Percentiles rank a stretch among this genome's conserved stretches.
Evolutionary conservation across 2,113 vertebrate genomes (phyloP).

Genomic region (Notarius lentiginosus): DNA sequence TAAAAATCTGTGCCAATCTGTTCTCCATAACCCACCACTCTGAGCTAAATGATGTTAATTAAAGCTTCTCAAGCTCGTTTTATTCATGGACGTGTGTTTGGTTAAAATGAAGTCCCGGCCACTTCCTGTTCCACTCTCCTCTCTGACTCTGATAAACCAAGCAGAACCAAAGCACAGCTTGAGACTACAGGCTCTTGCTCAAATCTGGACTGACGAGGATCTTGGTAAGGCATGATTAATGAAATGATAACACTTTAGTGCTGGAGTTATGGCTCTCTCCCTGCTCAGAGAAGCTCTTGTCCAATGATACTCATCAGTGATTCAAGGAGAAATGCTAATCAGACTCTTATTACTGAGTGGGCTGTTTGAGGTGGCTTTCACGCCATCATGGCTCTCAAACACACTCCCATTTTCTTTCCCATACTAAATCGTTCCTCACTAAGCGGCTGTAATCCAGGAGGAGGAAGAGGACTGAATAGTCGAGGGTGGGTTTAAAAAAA

Average conservation of each 20-base stretch:
- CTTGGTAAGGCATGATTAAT: conserved; percentile 34
- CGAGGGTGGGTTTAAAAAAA: background rate
- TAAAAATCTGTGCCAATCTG: background rate
- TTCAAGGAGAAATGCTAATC: conserved; percentile 48
- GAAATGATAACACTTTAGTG: conserved; percentile 40
- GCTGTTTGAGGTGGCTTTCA: conserved; percentile 23
- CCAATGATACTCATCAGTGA: conserved; percentile 1
- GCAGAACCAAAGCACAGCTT: background rate
- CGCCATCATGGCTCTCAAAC: conserved; percentile 1
- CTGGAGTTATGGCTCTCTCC: conserved; percentile 14
- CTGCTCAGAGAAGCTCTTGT: background rate
- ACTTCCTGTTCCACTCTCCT: background rate
- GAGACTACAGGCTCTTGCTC: background rate
- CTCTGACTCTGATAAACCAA: background rate
- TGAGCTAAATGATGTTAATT: background rate
- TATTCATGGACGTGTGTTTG: background rate
- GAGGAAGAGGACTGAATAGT: conserved; percentile 10
- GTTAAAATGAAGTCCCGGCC: background rate
- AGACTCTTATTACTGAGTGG: conserved; percentile 31
- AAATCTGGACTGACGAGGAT: background rate
- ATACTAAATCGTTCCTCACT: conserved; percentile 22
- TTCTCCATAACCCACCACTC: background rate
- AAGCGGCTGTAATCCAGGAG: conserved; percentile 30
- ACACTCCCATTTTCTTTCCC: conserved; percentile 8
- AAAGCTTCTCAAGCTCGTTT: background rate